A percentile compares a stretch with the other conserved stretches of the same genome.
These are phyloP conservation scores for Passer domesticus DNA, from an alignment of 2,113 vertebrate species.

Conservation along the genomic window DNA sequence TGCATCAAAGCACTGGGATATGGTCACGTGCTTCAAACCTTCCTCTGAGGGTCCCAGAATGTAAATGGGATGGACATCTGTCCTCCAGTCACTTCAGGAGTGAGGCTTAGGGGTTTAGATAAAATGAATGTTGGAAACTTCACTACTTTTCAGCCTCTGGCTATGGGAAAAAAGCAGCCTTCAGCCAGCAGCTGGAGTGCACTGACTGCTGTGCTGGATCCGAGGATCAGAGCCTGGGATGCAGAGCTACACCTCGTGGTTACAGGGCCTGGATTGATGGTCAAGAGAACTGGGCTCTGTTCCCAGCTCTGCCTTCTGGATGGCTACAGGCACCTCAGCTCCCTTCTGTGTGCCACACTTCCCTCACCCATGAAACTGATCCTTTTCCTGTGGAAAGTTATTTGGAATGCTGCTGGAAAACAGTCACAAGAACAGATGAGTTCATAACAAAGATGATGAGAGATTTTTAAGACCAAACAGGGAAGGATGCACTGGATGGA, in stretches of 20 bases:
- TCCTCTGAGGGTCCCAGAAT: not conserved
- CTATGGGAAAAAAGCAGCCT: not conserved
- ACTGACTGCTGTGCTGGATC: not conserved
- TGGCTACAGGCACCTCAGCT: not conserved
- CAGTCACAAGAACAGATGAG: not conserved
- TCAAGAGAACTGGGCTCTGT: not conserved
- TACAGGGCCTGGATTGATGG: not conserved
- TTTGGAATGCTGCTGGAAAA: not conserved
- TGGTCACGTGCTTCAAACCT: not conserved
- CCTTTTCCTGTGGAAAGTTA: not conserved
- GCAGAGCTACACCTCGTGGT: not conserved
- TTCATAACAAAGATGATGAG: not conserved
- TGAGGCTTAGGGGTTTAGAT: not conserved
- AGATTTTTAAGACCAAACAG: not conserved
- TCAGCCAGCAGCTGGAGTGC: not conserved
- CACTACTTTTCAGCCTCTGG: rapidly evolving
- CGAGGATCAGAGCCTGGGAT: not conserved
- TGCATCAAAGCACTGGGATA: not conserved
- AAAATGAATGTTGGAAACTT: not conserved
- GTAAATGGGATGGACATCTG: not conserved
- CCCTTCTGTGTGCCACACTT: not conserved
- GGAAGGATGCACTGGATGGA: not conserved
- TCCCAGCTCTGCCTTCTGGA: not conserved
- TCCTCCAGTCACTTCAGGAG: not conserved
- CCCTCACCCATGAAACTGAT: not conserved